Evolutionary conservation across 2,113 vertebrate genomes (phyloP).

Genomic region (Trematocara stigmaticum): DNA sequence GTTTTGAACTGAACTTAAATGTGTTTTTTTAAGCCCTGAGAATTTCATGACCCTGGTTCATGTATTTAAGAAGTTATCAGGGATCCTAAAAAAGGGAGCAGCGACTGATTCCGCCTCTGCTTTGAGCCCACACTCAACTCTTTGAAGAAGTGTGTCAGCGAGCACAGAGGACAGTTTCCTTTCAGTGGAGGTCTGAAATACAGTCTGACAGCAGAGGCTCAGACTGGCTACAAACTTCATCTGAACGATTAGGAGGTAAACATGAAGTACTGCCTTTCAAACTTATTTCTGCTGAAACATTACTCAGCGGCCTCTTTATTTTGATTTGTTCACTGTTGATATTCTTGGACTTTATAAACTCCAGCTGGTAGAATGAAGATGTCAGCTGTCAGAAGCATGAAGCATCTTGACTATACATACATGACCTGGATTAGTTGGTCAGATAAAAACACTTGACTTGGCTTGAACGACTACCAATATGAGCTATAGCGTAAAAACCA

Average conservation of each 20-base stretch:
- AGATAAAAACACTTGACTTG: neutral
- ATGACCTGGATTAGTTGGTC: neutral
- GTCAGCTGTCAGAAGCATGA: neutral
- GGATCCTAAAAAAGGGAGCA: neutral
- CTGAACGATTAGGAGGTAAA: neutral
- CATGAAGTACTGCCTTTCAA: neutral
- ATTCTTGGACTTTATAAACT: neutral
- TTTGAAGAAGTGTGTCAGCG: neutral
- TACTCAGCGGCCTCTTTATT: neutral
- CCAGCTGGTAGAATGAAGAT: neutral
- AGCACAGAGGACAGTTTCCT: neutral
- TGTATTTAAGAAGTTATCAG: neutral
- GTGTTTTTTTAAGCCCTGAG: neutral
- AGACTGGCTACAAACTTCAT: neutral
- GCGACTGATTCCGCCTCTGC: neutral
- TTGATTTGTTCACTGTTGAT: neutral
- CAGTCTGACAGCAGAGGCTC: neutral
- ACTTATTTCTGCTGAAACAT: neutral
- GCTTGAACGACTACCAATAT: neutral
- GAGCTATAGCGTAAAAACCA: neutral
- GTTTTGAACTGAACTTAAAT: neutral
- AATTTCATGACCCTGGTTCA: neutral
- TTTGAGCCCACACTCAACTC: neutral
- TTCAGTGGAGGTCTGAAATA: neutral
- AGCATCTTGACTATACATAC: neutral